phyloP scores from a whole-genome alignment of 2,113 vertebrate species.

The Condylura cristata region DNA sequence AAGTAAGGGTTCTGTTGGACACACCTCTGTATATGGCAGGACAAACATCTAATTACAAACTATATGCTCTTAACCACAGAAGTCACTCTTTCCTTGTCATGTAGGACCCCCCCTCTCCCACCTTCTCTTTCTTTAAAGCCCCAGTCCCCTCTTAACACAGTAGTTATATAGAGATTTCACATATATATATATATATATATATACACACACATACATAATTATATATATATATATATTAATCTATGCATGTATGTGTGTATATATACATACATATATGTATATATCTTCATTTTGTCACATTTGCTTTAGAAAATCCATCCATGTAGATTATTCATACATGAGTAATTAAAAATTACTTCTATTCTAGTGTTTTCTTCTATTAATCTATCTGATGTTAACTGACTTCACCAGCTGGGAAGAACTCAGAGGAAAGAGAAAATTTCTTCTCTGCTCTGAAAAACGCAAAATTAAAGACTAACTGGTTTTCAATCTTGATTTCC shows the following conservation, averaged over 20 bases:
- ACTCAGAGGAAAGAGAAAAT: background rate
- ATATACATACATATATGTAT: background rate
- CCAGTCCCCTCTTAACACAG: background rate
- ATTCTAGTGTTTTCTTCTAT: background rate
- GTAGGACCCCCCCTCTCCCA: background rate
- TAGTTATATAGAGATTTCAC: too few species aligned
- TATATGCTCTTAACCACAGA: background rate
- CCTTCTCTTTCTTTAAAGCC: background rate
- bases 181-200: too few species aligned
- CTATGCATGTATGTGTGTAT: too few species aligned
- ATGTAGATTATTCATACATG: background rate
- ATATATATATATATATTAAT: too few species aligned
- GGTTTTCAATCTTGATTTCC: background rate
- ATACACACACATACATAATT: too few species aligned
- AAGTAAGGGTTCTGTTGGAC: background rate
- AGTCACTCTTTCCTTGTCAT: too few species aligned
- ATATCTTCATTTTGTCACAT: background rate
- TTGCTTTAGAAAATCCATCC: background rate
- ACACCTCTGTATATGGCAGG: background rate
- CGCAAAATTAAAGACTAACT: background rate
- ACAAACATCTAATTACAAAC: background rate
- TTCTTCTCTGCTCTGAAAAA: background rate
- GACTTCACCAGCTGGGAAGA: background rate
- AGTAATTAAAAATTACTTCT: too few species aligned
- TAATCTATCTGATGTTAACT: background rate